phyloP scores from a whole-genome alignment of 1,140 invertebrate genomes.

The Melanaphis sacchari region DNA sequence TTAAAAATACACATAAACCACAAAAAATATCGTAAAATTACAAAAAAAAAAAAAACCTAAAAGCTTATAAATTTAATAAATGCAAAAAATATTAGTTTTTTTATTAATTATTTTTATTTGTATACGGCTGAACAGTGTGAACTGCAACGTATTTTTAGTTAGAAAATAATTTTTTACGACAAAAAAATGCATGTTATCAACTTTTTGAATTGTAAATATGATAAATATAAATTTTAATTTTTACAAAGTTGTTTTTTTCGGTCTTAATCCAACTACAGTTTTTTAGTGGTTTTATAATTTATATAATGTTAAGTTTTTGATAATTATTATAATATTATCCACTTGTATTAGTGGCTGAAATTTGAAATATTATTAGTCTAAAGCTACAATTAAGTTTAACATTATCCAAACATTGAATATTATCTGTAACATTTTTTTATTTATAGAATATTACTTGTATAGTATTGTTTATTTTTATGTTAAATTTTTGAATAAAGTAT shows the following conservation, averaged over 20 bases:
- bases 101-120: no score
- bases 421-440: neutral
- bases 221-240: neutral
- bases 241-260: no score
- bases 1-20: no score
- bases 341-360: neutral
- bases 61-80: no score
- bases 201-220: neutral
- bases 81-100: no score
- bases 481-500: no score
- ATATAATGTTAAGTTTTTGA: neutral
- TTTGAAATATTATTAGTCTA: neutral
- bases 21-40: no score
- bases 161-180: no score
- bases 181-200: neutral
- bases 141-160: no score
- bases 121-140: no score
- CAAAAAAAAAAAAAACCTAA: no score
- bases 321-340: no score
- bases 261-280: neutral
- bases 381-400: neutral
- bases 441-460: neutral
- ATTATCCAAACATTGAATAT: neutral
- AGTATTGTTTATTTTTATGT: neutral
- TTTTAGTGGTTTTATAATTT: neutral